phyloP scores from a whole-genome alignment of 2,888 invertebrate genomes.

The Zeuzera pyrina region DNA sequence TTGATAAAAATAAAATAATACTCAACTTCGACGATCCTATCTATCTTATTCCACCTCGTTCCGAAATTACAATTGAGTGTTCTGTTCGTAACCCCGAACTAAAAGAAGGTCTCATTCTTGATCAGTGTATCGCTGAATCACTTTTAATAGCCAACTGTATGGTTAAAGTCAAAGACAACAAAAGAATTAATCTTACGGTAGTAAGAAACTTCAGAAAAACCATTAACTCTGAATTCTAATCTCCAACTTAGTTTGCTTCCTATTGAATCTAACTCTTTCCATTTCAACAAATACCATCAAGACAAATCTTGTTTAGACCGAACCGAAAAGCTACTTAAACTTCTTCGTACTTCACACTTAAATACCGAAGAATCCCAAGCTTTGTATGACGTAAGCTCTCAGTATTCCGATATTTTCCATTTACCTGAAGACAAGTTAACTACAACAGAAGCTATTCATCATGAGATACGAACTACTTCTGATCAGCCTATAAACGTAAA shows the following conservation, averaged over 20 bases:
- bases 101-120: too few relatives aligned
- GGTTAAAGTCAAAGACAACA: background rate
- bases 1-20: constrained; percentile 3
- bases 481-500: constrained; percentile 1
- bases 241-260: constrained; percentile 4
- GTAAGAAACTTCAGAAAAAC: constrained; percentile 2
- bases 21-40: constrained; percentile 12
- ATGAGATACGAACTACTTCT: background rate
- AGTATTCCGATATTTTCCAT: background rate
- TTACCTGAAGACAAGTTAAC: too few relatives aligned
- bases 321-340: background rate
- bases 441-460: too few relatives aligned
- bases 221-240: constrained; percentile 6
- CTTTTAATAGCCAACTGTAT: background rate
- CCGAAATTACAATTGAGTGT: constrained; percentile 14
- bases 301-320: background rate
- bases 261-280: background rate
- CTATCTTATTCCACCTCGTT: constrained; percentile 14
- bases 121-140: background rate
- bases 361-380: background rate
- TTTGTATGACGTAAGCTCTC: background rate
- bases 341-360: background rate
- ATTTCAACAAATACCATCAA: background rate
- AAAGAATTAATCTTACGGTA: background rate
- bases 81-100: background rate